These are phyloP conservation scores for Malurus melanocephalus DNA, from an alignment of 2,113 vertebrate species.

Conservation along the genomic window DNA sequence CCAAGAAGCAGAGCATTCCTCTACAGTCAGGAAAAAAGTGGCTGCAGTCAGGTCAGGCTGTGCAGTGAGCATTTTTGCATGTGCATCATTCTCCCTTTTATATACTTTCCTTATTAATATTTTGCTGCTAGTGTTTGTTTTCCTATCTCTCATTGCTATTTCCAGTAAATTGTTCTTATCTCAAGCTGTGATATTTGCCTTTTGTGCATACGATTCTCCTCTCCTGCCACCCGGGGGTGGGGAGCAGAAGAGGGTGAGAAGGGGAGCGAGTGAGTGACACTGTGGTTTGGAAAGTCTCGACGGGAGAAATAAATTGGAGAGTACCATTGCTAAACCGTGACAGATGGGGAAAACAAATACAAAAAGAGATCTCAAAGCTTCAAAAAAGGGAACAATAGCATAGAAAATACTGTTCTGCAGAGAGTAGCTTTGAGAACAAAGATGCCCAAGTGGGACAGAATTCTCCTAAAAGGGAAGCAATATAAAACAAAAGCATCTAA, in stretches of 20 bases:
- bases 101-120: neutral
- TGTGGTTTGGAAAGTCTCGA: neutral
- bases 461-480: neutral
- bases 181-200: neutral
- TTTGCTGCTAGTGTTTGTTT: neutral
- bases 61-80: neutral
- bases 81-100: neutral
- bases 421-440: neutral
- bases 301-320: neutral
- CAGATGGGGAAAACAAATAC: neutral
- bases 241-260: neutral
- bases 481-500: neutral
- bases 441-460: neutral
- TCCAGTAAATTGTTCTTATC: neutral
- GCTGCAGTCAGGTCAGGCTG: neutral
- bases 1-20: neutral
- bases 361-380: neutral
- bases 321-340: neutral
- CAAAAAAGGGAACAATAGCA: neutral
- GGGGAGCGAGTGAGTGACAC: accelerated
- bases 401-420: neutral
- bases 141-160: neutral
- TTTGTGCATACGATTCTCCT: neutral
- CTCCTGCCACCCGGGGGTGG: accelerated
- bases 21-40: neutral